Evolutionary conservation across 2,797 vertebrate genomes (phyloP), one percentile per base, ranked within the genome.

Genomic region (Chloroceryle amazona): DNA sequence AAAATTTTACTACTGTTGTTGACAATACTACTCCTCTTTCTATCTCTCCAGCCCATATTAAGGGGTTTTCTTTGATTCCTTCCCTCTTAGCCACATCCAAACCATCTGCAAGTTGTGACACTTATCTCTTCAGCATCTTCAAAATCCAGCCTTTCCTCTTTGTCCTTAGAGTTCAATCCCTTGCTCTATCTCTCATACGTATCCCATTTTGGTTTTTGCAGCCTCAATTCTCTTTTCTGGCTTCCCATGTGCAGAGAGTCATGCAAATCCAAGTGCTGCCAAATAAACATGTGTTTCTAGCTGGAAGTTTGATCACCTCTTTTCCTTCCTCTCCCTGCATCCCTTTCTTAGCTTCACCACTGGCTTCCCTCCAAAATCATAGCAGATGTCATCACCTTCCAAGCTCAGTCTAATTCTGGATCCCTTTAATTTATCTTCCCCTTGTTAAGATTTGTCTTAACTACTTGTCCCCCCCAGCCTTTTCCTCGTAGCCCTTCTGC

Each of bases 361-460:
- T 90, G 73, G 42, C 44, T 76, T 95, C 62, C 55, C 51, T 89
- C 89, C 82, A 84, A 62, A 96, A 66, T 83, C 37, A 33, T 58
- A 94, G 42, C 47, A 83, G 17, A 85, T 66, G 29, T 28, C 35
- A 81, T 46, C 54, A 86, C 73, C 76, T 80, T 91, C 75, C 46
- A 88, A 90, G 47, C 13, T 81, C 66, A 55, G 1, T 41, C 33
- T 49, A 91, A 41, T 79, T 81, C 37, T 83, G 46, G 0, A 6
- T 46, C 21, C 15, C 86, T 92, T 68, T 26, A 68, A 94, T 89
- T 89, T 75, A 60, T 83, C 42, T 71, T 82, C 33, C 7, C 19
- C 42, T 68, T 35, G 7, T 52, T 70, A 82, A 84, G 74, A 29
- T 88, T 91, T 85, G 68, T 29, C 37, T 89, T 78, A 80, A 80